Percentiles rank a stretch among this genome's conserved stretches.
Conservation (phyloP, 2,797 vertebrate species). For the Phoxinus dragarum region DNA sequence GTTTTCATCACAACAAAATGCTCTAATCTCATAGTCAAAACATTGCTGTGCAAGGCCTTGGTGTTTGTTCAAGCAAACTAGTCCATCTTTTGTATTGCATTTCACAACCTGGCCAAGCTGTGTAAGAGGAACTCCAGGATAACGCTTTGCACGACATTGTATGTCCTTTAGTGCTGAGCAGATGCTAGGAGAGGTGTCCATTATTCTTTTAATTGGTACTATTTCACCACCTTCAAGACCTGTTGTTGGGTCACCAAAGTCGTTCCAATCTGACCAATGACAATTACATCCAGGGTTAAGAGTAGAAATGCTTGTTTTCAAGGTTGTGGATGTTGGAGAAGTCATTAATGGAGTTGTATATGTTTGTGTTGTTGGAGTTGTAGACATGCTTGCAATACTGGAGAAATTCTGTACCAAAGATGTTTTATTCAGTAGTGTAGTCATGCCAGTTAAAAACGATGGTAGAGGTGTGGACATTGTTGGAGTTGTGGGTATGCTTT, state of each 20-base stretch:
- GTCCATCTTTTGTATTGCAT: constrained; percentile 23
- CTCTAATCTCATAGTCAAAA: constrained; percentile 45
- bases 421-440: not conserved
- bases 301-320: not conserved
- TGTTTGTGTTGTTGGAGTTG: not conserved
- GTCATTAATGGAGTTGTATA: not conserved
- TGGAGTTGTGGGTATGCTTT: not conserved
- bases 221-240: constrained; percentile 58
- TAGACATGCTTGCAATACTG: not conserved
- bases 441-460: not conserved
- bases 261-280: constrained; percentile 48
- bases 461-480: not conserved
- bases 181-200: not conserved
- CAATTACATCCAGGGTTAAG: not conserved
- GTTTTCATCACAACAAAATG: constrained; percentile 30
- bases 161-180: not conserved
- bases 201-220: constrained; percentile 57
- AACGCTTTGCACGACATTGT: constrained; percentile 47
- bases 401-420: not conserved
- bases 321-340: not conserved
- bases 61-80: constrained; percentile 45
- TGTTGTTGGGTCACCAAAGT: constrained; percentile 46
- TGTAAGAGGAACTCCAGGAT: constrained; percentile 32
- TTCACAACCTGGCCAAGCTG: constrained; percentile 35
- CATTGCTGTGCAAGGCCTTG: constrained; percentile 36